Evolutionary conservation across 1,140 invertebrate species (phyloP).

Genomic region (Psix sp.): DNA sequence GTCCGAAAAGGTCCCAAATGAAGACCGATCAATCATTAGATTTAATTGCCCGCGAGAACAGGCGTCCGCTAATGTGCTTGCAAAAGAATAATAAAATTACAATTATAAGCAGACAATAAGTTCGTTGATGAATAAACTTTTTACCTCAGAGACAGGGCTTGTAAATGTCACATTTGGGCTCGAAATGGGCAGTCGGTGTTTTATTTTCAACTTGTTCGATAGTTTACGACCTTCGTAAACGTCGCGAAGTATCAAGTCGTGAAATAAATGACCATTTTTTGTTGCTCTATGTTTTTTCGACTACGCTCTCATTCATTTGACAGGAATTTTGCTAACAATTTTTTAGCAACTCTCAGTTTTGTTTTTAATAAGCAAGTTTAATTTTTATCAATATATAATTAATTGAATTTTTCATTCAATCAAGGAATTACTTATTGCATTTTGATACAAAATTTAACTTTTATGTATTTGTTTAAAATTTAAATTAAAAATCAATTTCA

Average conservation of each 20-base stretch:
- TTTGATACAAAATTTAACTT: too few relatives aligned
- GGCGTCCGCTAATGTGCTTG: slow-evolving; percentile 63
- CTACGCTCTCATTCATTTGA: neutral
- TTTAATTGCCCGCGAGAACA: slow-evolving; percentile 71
- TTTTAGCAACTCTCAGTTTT: too few relatives aligned
- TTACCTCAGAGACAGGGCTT: slow-evolving; percentile 5
- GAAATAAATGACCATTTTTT: slow-evolving; percentile 33
- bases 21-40: slow-evolving; percentile 66
- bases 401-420: too few relatives aligned
- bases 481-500: too few relatives aligned
- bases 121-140: slow-evolving; percentile 41
- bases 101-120: slow-evolving; percentile 42
- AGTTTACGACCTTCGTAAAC: slow-evolving; percentile 39
- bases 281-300: neutral
- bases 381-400: too few relatives aligned
- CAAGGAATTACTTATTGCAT: too few relatives aligned
- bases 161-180: slow-evolving; percentile 45
- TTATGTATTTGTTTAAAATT: too few relatives aligned
- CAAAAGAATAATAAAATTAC: slow-evolving; percentile 51
- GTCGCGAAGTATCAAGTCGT: slow-evolving; percentile 24
- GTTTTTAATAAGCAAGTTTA: too few relatives aligned
- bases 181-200: slow-evolving; percentile 28
- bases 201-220: slow-evolving; percentile 34
- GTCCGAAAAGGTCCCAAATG: slow-evolving; percentile 33
- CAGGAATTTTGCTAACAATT: too few relatives aligned